phyloP scores from a whole-genome alignment of 2,888 invertebrate species.

The Cotesia congregata region DNA sequence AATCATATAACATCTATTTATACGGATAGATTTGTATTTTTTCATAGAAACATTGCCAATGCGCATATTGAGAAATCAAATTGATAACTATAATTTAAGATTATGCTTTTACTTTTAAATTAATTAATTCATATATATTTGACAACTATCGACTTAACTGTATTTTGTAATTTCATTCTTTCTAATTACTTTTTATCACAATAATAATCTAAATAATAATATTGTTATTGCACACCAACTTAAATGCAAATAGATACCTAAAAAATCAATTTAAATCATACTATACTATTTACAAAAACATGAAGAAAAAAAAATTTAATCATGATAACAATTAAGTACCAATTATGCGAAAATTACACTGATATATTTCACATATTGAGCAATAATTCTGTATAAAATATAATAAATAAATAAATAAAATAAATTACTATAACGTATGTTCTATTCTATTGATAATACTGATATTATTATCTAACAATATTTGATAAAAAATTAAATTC shows the following conservation, averaged over 20 bases:
- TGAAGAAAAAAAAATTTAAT: no score
- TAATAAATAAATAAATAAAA: background rate
- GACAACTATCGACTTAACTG: background rate
- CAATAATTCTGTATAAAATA: no score
- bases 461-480: background rate
- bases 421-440: background rate
- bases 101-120: background rate
- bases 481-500: background rate
- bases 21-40: conserved; percentile 31
- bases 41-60: conserved; percentile 19
- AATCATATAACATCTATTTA: conserved; percentile 26
- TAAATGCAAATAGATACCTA: no score
- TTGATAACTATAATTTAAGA: background rate
- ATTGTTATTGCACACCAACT: no score
- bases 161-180: no score
- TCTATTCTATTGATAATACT: background rate
- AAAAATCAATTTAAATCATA: no score
- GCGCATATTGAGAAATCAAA: background rate
- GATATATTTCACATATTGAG: no score
- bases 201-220: no score
- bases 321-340: no score
- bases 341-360: no score
- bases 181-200: no score
- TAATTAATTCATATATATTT: background rate
- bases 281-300: no score